Base-by-base conservation (phyloP, 2,113 vertebrate genomes). In the Nibea albiflora region DNA sequence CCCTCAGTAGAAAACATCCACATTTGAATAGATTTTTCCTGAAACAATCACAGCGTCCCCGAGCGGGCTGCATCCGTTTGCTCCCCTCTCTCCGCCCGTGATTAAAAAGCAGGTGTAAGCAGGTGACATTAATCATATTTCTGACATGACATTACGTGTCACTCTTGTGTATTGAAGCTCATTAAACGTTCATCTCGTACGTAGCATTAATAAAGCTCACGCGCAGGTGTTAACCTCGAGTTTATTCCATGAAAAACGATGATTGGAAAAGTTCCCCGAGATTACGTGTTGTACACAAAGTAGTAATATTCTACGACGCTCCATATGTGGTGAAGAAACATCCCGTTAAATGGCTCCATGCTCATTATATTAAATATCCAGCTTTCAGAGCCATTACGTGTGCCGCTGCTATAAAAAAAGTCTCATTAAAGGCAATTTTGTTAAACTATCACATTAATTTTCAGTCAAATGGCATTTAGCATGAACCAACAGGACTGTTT, bases 41-140 rank as follows among this genome's bases (percentile, higher is more conserved):
- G 70, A 85, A 39, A 78, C 49, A 67, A 72, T 75, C 60, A 20
- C 24, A 63, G 63, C 31, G 39, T 72, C 58, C 64, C 76, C 58
- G 15, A 20, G 65, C 58, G 20, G 20, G 10, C 76, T 76, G 60
- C 76, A 54, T 79, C 61, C 24, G 26, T 52, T 53, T 26, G 20
- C 12, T 3, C 26, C 46, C 65, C 28, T 57, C 70, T 64, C 39
- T 63, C 53, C 19, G 44, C 42, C 64, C 62, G 7, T 68, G 71
- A 79, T 79, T 60, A 73, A 64, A 73, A 54, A 52, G 80, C 76
- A 73, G 72, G 1, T 76, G 77, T 54, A 62, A n/a, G n/a, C 44
- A 39, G 31, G 74, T 39, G 50, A 61, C 54, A 31, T 54, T 28
- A 65, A 81, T 62, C 11, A 63, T 53, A 63, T 58, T 67, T 73